Base-by-base conservation (phyloP, 2,797 vertebrate genomes). In the Bradypodion ventrale region DNA sequence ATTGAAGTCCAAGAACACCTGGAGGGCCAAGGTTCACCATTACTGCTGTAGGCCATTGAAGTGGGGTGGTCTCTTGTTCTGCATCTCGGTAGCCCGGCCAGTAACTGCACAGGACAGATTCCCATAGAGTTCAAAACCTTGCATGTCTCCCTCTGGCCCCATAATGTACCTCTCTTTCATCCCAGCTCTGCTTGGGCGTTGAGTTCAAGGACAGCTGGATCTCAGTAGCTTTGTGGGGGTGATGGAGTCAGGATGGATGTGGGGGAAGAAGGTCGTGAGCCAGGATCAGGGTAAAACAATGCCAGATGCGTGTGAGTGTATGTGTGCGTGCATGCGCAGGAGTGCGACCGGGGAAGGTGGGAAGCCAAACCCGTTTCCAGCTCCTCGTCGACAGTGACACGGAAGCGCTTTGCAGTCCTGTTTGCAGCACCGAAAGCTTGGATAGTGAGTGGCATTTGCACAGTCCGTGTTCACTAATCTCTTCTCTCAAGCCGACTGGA, bases 401-500 rank as follows among this genome's bases (percentile, higher is more conserved):
- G 27, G 86, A 89, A 88, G 87, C 78, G 87, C 85, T 8, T 88
- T 83, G 87, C 89, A 90, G 85, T 88, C 74, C 83, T 19, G 89
- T 92, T 91, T 91, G 90, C 92, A 91, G 89, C 83, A 59, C 87
- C 87, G 90, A 93, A 89, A 88, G 90, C 85, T 88, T 92, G 82
- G 62, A 52, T 75, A 63, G 87, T 80, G 90, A 88, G 93, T 92
- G 91, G 89, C 88, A 87, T 94, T 94, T 94, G 94, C 94, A 95
- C 93, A 94, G 90, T 82, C 85, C 80, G 79, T 81, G 88, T 89
- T 93, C 85, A 66, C 80, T 91, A 80, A 85, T 5, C 1, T 44
- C 29, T 69, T 49, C 7, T 35, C 25, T 16, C 80, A 0, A 81
- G 85, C 85, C 16, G 83, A 92, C 92, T 93, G 92, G 93, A 93